phyloP scores from a whole-genome alignment of 1,140 invertebrate species.

The Heliconius congener region DNA sequence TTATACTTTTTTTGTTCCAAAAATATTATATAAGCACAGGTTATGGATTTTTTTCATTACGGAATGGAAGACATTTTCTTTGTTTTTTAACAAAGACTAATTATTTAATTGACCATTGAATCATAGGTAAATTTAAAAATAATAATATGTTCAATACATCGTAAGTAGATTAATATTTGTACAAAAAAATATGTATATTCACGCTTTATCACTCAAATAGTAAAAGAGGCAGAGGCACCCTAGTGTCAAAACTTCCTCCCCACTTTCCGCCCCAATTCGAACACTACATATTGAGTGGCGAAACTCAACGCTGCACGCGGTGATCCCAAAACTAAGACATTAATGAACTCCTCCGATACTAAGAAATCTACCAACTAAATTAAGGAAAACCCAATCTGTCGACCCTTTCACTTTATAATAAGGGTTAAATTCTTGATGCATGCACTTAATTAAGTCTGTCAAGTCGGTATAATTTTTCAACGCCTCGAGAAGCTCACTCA shows the following conservation, averaged over 20 bases:
- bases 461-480: conserved; percentile 40
- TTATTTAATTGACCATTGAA: no score
- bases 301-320: neutral
- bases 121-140: no score
- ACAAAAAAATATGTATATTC: neutral
- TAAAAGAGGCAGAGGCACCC: neutral
- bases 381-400: neutral
- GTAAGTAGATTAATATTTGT: no score
- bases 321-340: no score
- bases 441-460: conserved; percentile 47
- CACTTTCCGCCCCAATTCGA: neutral
- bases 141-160: no score
- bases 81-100: no score
- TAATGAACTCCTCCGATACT: neutral
- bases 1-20: no score
- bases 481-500: conserved; percentile 25
- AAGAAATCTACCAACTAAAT: neutral
- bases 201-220: neutral
- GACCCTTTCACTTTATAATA: conserved; percentile 7
- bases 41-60: no score
- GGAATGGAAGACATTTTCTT: no score
- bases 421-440: conserved; percentile 39
- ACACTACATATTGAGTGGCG: neutral
- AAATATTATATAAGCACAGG: no score
- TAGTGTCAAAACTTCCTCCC: neutral